phyloP scores from a whole-genome alignment of 2,797 vertebrate genomes.

The Australoheros facetus region DNA sequence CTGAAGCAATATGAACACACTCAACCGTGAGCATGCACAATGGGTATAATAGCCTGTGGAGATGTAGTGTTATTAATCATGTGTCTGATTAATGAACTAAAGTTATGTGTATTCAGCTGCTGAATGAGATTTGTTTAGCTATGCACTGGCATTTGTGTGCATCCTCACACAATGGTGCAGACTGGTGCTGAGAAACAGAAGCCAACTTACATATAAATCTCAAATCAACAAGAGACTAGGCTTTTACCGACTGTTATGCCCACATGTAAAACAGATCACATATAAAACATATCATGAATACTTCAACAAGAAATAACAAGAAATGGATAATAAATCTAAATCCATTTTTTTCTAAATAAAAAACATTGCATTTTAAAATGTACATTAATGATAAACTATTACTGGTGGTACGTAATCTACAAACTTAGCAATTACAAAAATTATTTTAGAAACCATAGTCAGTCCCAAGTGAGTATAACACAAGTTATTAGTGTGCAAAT shows the following conservation, averaged over 20 bases:
- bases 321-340: neutral
- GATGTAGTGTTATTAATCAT: slow-evolving; percentile 43
- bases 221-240: neutral
- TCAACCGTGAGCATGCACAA: slow-evolving; percentile 24
- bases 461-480: slow-evolving; percentile 8
- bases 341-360: neutral
- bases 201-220: neutral
- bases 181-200: neutral
- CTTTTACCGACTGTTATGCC: neutral
- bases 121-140: slow-evolving; percentile 32
- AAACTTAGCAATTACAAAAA: neutral
- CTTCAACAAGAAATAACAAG: neutral
- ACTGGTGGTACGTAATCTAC: neutral
- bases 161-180: neutral
- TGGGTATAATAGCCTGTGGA: slow-evolving; percentile 29
- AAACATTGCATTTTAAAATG: neutral
- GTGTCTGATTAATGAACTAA: slow-evolving; percentile 59
- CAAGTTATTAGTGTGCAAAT: slow-evolving; percentile 39
- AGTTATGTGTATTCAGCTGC: slow-evolving; percentile 26
- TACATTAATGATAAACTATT: neutral
- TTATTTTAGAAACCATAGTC: neutral
- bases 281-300: neutral
- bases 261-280: neutral
- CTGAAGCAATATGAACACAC: slow-evolving; percentile 44
- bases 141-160: slow-evolving; percentile 15